These are phyloP conservation scores for Zosterops pallidus DNA, from an alignment of 2,113 vertebrate species.

Conservation along the genomic window DNA sequence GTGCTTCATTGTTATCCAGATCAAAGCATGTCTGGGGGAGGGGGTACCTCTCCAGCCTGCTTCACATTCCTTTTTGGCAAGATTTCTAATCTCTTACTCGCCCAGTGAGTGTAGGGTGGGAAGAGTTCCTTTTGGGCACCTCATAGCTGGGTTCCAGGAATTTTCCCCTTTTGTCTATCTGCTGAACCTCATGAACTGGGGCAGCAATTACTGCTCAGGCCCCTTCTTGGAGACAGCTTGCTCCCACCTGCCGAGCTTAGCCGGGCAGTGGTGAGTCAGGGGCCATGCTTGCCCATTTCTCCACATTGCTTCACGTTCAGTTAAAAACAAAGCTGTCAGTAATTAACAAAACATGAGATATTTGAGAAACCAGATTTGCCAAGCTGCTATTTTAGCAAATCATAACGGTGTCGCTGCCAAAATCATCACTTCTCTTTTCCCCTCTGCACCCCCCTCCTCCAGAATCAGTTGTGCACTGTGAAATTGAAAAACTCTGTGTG, in stretches of 20 bases:
- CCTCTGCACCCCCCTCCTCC: neutral
- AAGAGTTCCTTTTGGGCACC: neutral
- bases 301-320: constrained; percentile 71
- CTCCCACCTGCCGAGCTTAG: constrained; percentile 67
- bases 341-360: constrained; percentile 74
- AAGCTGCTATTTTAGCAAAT: constrained; percentile 74
- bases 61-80: neutral
- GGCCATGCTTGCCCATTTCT: constrained; percentile 57
- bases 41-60: neutral
- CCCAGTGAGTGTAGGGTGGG: neutral
- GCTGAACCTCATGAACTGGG: neutral
- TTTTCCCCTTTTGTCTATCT: constrained; percentile 1
- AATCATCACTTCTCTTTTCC: constrained; percentile 55
- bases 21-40: neutral
- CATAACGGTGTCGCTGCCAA: constrained; percentile 57
- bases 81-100: neutral
- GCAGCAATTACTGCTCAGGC: constrained; percentile 24
- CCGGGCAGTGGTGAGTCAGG: constrained; percentile 60
- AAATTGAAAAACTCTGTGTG: constrained; percentile 37
- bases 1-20: fast-evolving
- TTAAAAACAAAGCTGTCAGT: constrained; percentile 74
- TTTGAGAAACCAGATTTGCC: constrained; percentile 74
- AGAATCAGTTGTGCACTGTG: constrained; percentile 38
- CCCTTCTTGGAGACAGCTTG: constrained; percentile 25
- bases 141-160: neutral